Conservation (phyloP, 2,797 vertebrate species). For the Enteromius unitaeniatus region DNA sequence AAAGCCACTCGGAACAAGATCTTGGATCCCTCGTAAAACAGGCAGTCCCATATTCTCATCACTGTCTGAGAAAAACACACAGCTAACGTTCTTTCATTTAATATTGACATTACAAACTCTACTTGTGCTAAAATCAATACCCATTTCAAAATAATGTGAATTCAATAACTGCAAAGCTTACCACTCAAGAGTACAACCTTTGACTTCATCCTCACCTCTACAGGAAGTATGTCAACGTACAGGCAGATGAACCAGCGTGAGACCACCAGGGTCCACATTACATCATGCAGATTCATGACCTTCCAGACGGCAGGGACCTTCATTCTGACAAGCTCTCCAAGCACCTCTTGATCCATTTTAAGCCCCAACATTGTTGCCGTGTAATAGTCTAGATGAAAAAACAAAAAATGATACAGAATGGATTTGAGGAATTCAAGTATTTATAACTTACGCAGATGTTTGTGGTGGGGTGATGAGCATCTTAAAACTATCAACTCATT, state of each 20-base stretch:
- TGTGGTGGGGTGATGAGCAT: background rate
- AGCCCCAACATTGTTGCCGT: conserved; percentile 90
- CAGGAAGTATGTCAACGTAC: conserved; percentile 92
- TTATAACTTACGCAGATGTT: background rate
- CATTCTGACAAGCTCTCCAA: conserved; percentile 89
- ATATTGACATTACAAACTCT: background rate
- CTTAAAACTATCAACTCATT: background rate
- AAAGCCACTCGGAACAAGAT: conserved; percentile 94
- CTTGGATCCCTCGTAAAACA: conserved; percentile 97
- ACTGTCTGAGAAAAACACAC: conserved; percentile 82
- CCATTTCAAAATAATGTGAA: background rate
- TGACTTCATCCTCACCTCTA: conserved; percentile 82
- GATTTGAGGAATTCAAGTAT: background rate
- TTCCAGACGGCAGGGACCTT: conserved; percentile 90
- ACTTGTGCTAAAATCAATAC: background rate
- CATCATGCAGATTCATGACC: conserved; percentile 85
- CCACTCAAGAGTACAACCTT: background rate
- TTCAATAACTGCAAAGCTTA: background rate
- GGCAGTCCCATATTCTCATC: conserved; percentile 94
- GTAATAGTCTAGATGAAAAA: conserved; percentile 87
- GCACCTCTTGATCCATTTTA: conserved; percentile 92
- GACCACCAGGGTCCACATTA: conserved; percentile 91
- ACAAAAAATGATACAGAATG: background rate
- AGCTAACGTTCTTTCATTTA: background rate
- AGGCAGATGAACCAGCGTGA: conserved; percentile 98